Conservation (phyloP, 2,888 invertebrate species). For the Lochmaea capreae region DNA sequence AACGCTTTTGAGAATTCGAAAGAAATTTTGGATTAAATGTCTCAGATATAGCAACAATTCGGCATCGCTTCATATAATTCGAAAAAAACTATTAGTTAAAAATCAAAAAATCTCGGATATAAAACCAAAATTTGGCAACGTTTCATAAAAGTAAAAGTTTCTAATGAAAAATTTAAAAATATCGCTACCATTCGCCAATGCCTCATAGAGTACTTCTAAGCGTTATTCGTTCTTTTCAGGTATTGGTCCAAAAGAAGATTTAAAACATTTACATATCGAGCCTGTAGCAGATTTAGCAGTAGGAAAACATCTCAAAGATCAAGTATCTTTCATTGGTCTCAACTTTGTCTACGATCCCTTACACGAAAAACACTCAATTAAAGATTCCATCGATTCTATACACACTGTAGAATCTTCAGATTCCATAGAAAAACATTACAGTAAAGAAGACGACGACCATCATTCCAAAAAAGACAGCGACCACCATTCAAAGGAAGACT, state of each 20-base stretch:
- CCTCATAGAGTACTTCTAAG: not conserved
- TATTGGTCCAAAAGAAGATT: constrained; percentile 74
- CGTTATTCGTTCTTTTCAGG: constrained; percentile 59
- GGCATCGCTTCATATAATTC: too few species aligned
- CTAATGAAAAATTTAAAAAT: too few species aligned
- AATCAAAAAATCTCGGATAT: too few species aligned
- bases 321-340: constrained; percentile 75
- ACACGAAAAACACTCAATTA: not conserved
- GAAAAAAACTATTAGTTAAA: too few species aligned
- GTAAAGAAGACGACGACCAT: constrained; percentile 1
- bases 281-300: constrained; percentile 72
- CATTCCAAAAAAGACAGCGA: not conserved
- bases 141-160: too few species aligned
- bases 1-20: too few species aligned
- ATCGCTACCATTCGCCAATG: too few species aligned
- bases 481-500: not conserved
- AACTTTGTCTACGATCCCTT: constrained; percentile 64
- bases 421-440: not conserved
- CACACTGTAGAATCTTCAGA: constrained; percentile 1
- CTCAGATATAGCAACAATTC: too few species aligned
- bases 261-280: constrained; percentile 69
- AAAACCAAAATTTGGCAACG: too few species aligned
- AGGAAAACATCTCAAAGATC: constrained; percentile 79
- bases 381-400: not conserved
- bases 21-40: too few species aligned